These are phyloP conservation scores for Hofmannophila pseudospretella DNA, from an alignment of 2,888 invertebrate genomes.

Conservation along the genomic window DNA sequence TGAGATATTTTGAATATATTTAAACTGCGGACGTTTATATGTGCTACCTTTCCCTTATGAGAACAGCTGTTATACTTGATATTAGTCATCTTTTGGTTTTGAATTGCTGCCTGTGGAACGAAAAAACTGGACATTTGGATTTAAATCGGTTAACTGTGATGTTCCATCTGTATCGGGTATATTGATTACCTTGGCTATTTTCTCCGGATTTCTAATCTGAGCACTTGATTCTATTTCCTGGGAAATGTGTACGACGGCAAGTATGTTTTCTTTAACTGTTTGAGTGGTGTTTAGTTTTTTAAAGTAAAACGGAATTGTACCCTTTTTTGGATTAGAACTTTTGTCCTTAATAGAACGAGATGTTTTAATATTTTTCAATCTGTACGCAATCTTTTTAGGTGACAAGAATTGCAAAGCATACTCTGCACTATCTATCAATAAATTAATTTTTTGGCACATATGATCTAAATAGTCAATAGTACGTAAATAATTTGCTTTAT, in stretches of 20 bases:
- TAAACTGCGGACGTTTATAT: background rate
- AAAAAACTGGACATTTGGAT: background rate
- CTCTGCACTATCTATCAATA: background rate
- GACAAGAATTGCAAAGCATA: background rate
- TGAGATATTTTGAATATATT: background rate
- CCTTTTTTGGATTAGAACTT: too few relatives aligned
- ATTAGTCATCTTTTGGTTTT: background rate
- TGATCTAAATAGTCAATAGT: background rate
- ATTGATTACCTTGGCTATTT: too few relatives aligned
- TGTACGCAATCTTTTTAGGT: background rate
- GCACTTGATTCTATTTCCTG: too few relatives aligned
- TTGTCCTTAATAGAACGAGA: too few relatives aligned
- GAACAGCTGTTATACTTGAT: background rate
- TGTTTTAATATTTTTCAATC: background rate
- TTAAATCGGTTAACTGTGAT: background rate
- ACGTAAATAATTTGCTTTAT: too few relatives aligned
- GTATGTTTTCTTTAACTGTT: too few relatives aligned
- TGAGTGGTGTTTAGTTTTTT: background rate
- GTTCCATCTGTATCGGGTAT: background rate
- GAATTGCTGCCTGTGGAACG: background rate
- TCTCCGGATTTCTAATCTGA: too few relatives aligned
- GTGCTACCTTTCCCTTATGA: background rate
- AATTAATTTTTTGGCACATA: background rate
- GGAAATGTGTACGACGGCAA: too few relatives aligned
- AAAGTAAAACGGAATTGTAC: conserved; percentile 1